Base-by-base conservation (phyloP, 2,888 invertebrate species). In the Polymixis lichenea region DNA sequence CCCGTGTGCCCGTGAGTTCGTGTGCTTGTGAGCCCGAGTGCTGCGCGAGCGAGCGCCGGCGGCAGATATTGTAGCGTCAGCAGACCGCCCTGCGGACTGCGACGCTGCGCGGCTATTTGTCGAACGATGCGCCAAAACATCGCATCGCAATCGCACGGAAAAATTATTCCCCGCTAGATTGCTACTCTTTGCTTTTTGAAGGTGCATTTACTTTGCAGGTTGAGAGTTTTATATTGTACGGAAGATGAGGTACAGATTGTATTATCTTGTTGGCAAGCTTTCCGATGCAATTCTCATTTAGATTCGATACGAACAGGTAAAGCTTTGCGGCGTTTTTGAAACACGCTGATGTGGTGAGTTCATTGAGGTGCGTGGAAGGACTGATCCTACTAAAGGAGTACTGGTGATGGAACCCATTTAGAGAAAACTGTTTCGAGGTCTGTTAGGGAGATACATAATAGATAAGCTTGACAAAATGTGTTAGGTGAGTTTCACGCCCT, bases 91-190 rank as follows among this genome's bases (percentile, higher is more conserved):
- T 95, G 95, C 94, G 93, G 94, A 94, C 94, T 95, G 92, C 95
- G 93, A 93, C 92, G 93, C 73, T 79, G 74, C 85, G 89, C 90
- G 92, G 90, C 92, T 95, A 95, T 96, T 95, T 95, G 94, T 94
- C 93, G 95, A 95, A 94, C 95, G 94, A 93, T 95, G 96, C 96
- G 95, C 96, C 96, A 95, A 96, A 96, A 95, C 94, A 96, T 95
- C 90, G 93, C 95, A 93, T 94, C 92, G 94, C 94, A 95, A 95
- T 96, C 94, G 93, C 91, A 93, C 93, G 93, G 95, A 95, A 95
- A 95, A 95, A 95, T 94, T 94, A 95, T 96, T 94, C 93, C 89
- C 87, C 91, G 91, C 94, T 92, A 94, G 93, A 95, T 94, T 95
- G 95, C 93, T 94, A 94, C 92, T 93, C 93, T 92, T 92, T 89